Percentiles rank a stretch among this genome's conserved stretches.
Evolutionary conservation across 2,797 vertebrate species (phyloP).

Genomic region (Bufotes viridis): DNA sequence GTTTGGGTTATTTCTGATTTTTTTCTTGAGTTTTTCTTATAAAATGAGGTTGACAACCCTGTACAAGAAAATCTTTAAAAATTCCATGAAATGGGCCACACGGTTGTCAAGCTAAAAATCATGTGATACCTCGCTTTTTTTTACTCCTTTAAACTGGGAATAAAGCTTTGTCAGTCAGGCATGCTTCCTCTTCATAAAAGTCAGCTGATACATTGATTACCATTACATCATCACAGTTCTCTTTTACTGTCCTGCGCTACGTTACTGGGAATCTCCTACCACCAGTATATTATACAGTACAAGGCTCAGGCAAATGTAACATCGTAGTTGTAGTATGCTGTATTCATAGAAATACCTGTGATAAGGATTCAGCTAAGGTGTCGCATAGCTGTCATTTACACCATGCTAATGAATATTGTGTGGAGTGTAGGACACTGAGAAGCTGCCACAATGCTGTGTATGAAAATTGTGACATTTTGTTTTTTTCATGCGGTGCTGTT

Average conservation of each 20-base stretch:
- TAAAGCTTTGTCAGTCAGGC: not conserved
- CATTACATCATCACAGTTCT: slow-evolving; percentile 32
- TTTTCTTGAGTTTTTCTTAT: not conserved
- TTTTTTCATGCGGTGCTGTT: not conserved
- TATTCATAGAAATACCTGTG: too few species aligned
- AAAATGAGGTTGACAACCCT: not conserved
- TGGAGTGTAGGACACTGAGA: not conserved
- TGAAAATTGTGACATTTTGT: not conserved
- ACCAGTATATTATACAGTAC: not conserved
- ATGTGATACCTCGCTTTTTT: not conserved
- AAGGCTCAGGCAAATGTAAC: not conserved
- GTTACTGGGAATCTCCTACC: not conserved
- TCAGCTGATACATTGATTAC: slow-evolving; percentile 46
- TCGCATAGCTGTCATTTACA: not conserved
- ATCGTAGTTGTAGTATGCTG: not conserved
- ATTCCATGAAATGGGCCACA: not conserved
- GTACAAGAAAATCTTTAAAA: not conserved
- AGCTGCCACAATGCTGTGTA: not conserved
- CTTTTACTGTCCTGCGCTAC: not conserved
- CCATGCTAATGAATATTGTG: not conserved
- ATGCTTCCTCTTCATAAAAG: slow-evolving; percentile 27
- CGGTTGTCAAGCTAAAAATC: not conserved
- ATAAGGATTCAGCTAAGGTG: not conserved
- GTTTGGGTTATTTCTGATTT: not conserved
- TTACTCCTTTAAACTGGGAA: not conserved